Percentiles rank a stretch among this genome's conserved stretches.
Evolutionary conservation across 2,113 vertebrate species (phyloP).

Genomic region (Hassar affinis): DNA sequence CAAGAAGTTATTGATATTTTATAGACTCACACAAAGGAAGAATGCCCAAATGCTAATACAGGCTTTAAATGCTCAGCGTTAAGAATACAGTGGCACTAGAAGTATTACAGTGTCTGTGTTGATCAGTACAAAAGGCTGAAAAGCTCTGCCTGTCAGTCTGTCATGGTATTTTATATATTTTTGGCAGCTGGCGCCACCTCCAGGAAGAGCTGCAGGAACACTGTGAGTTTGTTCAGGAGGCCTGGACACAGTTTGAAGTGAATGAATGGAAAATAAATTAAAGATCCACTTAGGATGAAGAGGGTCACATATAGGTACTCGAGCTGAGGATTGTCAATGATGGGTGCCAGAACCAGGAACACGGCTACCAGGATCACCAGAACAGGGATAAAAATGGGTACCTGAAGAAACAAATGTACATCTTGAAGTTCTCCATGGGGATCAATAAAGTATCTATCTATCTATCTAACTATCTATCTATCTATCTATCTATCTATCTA

Average conservation of each 20-base stretch:
- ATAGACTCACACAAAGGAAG: background rate
- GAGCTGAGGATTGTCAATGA: slow-evolving; percentile 77
- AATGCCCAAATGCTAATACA: background rate
- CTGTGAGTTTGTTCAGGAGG: slow-evolving; percentile 71
- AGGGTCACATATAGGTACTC: slow-evolving; percentile 81
- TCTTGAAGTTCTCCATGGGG: no score
- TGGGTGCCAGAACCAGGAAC: slow-evolving; percentile 82
- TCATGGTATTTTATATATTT: slow-evolving; percentile 61
- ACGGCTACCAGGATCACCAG: slow-evolving; percentile 76
- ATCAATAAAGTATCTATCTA: no score
- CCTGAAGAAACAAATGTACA: slow-evolving; percentile 71
- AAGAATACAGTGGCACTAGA: background rate
- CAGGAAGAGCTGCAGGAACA: slow-evolving; percentile 83
- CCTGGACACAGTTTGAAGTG: slow-evolving; percentile 75
- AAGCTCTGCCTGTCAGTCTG: background rate
- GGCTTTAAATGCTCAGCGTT: background rate
- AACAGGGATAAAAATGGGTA: slow-evolving; percentile 80
- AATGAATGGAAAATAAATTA: slow-evolving; percentile 83
- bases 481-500: no score
- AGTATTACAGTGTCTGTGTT: background rate
- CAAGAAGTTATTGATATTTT: background rate
- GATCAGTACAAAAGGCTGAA: background rate
- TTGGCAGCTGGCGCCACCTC: slow-evolving; percentile 79
- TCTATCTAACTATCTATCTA: no score
- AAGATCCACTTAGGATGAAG: slow-evolving; percentile 79